Conservation (phyloP, 2,888 invertebrate genomes). For the Pachymerium ferrugineum region DNA sequence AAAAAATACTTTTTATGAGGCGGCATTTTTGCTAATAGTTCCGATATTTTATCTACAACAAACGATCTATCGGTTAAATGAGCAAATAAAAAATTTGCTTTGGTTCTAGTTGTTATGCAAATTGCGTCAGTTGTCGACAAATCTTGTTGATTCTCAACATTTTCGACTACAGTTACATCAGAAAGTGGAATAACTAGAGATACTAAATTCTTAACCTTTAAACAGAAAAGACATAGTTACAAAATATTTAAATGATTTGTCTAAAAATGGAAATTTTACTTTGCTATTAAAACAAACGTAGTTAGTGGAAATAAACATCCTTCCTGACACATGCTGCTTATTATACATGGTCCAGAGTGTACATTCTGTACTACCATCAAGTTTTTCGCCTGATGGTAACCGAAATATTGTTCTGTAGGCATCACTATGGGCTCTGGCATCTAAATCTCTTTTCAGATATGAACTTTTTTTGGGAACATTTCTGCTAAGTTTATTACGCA, state of each 20-base stretch:
- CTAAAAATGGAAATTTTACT: constrained; percentile 53
- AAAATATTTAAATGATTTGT: background rate
- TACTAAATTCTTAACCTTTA: constrained; percentile 69
- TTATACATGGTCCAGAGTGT: constrained; percentile 93
- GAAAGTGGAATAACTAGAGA: constrained; percentile 83
- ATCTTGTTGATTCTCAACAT: constrained; percentile 63
- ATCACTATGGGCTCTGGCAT: constrained; percentile 90
- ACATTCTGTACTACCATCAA: constrained; percentile 87
- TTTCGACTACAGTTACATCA: constrained; percentile 71
- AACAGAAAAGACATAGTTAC: constrained; percentile 29
- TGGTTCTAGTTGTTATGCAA: constrained; percentile 72
- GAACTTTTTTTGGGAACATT: constrained; percentile 85
- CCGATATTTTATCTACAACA: constrained; percentile 81
- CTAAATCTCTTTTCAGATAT: constrained; percentile 87
- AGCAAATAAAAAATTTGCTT: constrained; percentile 79
- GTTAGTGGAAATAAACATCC: constrained; percentile 84
- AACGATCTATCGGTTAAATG: constrained; percentile 83
- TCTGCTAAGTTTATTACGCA: constrained; percentile 71
- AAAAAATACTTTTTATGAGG: constrained; percentile 28
- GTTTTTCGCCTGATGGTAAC: constrained; percentile 79
- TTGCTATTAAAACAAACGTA: constrained; percentile 94
- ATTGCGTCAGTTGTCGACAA: constrained; percentile 61
- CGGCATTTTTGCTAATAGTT: constrained; percentile 65
- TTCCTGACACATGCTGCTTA: constrained; percentile 79
- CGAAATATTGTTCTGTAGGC: constrained; percentile 63